A percentile compares a stretch with the other conserved stretches of the same genome.
Evolutionary conservation across 2,888 invertebrate species (phyloP).

Genomic region (Brachypterus glaber): DNA sequence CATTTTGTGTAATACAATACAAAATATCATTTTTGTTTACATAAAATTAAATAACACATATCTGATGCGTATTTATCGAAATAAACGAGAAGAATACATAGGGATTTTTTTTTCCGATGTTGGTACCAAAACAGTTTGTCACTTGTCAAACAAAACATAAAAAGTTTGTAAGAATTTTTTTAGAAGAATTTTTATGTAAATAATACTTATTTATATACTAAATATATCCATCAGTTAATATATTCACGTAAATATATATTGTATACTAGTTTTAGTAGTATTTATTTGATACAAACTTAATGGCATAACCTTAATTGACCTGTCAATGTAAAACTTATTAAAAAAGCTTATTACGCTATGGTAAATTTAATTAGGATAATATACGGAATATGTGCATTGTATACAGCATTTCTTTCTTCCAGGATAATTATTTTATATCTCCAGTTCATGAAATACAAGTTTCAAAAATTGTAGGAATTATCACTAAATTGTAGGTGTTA

Average conservation of each 20-base stretch:
- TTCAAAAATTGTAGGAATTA: too few relatives aligned
- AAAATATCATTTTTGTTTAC: too few relatives aligned
- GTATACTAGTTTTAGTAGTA: conserved; percentile 12
- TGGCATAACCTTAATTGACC: conserved; percentile 38
- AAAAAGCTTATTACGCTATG: conserved; percentile 28
- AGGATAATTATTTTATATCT: too few relatives aligned
- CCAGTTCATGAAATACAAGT: too few relatives aligned
- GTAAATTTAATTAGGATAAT: conserved; percentile 28
- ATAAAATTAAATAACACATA: too few relatives aligned
- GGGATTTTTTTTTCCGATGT: too few relatives aligned
- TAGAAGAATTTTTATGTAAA: conserved; percentile 15
- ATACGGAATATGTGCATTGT: not conserved
- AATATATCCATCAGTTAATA: not conserved
- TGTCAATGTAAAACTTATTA: conserved; percentile 32
- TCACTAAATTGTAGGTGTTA: conserved; percentile 1
- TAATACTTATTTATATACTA: conserved; percentile 4
- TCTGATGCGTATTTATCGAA: too few relatives aligned
- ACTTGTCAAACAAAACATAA: conserved; percentile 34
- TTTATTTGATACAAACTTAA: conserved; percentile 17
- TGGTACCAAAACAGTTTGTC: conserved; percentile 20
- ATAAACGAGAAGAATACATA: too few relatives aligned
- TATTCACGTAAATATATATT: conserved; percentile 2
- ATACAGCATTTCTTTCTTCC: too few relatives aligned
- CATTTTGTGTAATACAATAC: too few relatives aligned
- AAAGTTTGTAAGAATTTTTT: conserved; percentile 24